Conservation (phyloP, 2,888 invertebrate species). For the Cryptocephalus moraei region DNA sequence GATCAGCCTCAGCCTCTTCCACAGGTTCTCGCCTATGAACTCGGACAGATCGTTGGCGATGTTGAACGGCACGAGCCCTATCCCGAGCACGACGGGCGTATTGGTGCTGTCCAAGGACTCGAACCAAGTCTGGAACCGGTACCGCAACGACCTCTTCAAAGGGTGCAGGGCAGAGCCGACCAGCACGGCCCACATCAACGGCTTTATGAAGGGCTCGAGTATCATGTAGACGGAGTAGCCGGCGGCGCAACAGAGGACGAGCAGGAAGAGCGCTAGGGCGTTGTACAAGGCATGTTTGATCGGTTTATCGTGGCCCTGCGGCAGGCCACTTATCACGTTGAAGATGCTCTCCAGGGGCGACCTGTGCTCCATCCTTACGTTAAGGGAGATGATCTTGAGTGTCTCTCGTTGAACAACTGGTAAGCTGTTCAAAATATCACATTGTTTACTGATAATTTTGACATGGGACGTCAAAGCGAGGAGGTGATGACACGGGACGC, state of each 20-base stretch:
- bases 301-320: constrained; percentile 77
- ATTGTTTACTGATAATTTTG: too few species aligned
- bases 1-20: constrained; percentile 55
- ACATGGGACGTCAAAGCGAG: too few species aligned
- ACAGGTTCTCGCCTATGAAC: constrained; percentile 58
- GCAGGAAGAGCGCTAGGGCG: constrained; percentile 69
- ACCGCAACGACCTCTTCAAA: constrained; percentile 74
- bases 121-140: constrained; percentile 71
- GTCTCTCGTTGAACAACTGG: too few species aligned
- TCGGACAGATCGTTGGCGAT: constrained; percentile 68
- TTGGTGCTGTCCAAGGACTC: constrained; percentile 54
- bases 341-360: constrained; percentile 61
- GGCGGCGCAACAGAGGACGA: constrained; percentile 57
- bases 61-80: constrained; percentile 60
- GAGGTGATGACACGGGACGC: too few species aligned
- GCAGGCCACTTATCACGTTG: constrained; percentile 56
- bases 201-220: constrained; percentile 84
- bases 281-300: constrained; percentile 87
- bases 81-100: constrained; percentile 52
- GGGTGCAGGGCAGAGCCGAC: constrained; percentile 98
- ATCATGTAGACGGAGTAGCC: constrained; percentile 73
- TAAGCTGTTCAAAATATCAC: too few species aligned
- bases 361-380: constrained; percentile 30
- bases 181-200: constrained; percentile 89
- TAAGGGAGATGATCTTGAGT: too few species aligned